Evolutionary conservation across 2,888 invertebrate genomes (phyloP), one percentile per base, ranked within the genome.

Genomic region (Oscheius sp.): DNA sequence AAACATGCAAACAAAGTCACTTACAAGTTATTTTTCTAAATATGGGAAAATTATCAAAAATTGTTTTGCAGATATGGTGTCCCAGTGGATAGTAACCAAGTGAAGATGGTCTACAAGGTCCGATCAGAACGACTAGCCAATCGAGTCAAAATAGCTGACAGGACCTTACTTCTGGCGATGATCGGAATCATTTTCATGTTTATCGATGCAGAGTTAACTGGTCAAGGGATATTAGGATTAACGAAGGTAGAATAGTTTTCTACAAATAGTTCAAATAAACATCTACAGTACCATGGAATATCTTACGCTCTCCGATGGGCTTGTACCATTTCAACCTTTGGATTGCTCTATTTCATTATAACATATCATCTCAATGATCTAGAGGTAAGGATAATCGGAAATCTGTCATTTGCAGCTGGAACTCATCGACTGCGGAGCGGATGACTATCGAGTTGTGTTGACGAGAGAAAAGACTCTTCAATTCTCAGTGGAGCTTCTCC

Each of bases 401-500:
- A 3, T 6, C 4, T 41, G 4, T 24, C n/a, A 32, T 17, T 71
- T 80, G 47, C 91, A 98, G 97, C 91, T 98, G 90, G 98, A 97
- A 90, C 94, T 97, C 92, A 95, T 98, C 89, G 97, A 98, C 91
- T 99, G 98, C 90, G 97, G 97, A 89, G 95, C 97, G 80, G 98
- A 99, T 89, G 98, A 98, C 90, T 99, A 97, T 97, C 91, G 97
- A 87, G 98, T 98, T 89, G 97, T 97, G 86, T 94, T 98, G 92
- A 97, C 96, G 81, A 94, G 94, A 92, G 94, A 94, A 89, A 91
- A 97, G 88, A 93, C 95, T 88, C 91, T 86, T 30, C 88, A 88
- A 77, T 82, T 85, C 65, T 47, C 70, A 4, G 90, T 94, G 86
- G 98, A 98, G 89, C 91, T 98, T 85, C 89, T 92, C 82, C 93